Conservation (phyloP, 1,140 invertebrate genomes). For the Sarcophaga bullata region DNA sequence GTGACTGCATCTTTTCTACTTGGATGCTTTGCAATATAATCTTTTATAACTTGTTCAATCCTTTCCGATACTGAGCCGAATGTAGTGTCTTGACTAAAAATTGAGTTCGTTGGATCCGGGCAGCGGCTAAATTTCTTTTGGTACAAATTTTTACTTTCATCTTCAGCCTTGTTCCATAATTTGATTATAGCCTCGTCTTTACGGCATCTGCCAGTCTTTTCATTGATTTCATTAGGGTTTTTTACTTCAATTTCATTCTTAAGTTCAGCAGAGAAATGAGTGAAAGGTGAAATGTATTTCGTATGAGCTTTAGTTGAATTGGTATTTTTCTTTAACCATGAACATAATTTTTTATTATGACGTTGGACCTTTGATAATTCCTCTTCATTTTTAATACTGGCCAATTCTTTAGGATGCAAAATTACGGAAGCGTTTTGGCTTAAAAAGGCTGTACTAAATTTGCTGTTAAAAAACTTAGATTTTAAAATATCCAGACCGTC, state of each 20-base stretch:
- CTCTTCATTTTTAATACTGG: constrained; percentile 67
- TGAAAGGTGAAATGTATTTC: constrained; percentile 47
- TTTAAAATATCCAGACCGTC: constrained; percentile 94
- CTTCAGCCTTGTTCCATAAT: constrained; percentile 71
- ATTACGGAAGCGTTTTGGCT: constrained; percentile 79
- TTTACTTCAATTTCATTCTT: constrained; percentile 59
- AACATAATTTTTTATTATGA: constrained; percentile 68
- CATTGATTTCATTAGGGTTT: constrained; percentile 55
- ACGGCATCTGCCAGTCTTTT: constrained; percentile 57
- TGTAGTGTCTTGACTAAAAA: constrained; percentile 76
- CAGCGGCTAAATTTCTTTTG: constrained; percentile 66
- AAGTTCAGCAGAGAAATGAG: constrained; percentile 62
- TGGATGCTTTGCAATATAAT: constrained; percentile 69
- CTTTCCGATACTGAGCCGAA: constrained; percentile 87
- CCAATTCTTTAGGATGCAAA: constrained; percentile 58
- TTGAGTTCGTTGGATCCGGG: constrained; percentile 80
- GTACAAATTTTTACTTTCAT: constrained; percentile 70
- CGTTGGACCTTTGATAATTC: constrained; percentile 71
- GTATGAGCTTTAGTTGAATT: constrained; percentile 35
- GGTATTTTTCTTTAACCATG: constrained; percentile 70
- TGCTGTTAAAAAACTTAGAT: constrained; percentile 83
- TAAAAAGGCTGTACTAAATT: constrained; percentile 82
- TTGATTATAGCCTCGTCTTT: constrained; percentile 69
- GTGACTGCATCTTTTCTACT: constrained; percentile 66
- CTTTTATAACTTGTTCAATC: constrained; percentile 75